Conservation (phyloP, 2,113 vertebrate species). For the Rhipidura dahli region DNA sequence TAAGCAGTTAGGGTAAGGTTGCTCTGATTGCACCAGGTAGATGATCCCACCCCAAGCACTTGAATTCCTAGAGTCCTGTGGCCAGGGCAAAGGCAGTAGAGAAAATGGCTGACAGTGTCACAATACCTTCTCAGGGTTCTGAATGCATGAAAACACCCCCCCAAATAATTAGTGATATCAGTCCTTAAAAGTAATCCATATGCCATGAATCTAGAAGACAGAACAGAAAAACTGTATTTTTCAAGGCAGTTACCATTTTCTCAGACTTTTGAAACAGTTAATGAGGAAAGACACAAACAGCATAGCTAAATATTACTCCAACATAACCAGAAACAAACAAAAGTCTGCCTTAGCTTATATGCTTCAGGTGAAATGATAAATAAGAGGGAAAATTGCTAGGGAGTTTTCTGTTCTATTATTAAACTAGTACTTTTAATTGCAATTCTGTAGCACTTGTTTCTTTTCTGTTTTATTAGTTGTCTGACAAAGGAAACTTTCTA, state of each 20-base stretch:
- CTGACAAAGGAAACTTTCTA: not conserved
- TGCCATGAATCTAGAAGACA: not conserved
- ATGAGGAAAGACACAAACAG: not conserved
- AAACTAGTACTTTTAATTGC: not conserved
- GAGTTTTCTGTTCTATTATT: not conserved
- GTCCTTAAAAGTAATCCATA: not conserved
- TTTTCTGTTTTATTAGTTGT: conserved; percentile 6
- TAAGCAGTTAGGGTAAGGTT: not conserved
- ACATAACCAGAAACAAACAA: not conserved
- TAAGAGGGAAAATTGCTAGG: not conserved
- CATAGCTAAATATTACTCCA: not conserved
- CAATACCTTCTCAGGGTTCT: not conserved
- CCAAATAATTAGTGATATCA: not conserved
- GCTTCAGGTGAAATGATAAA: not conserved
- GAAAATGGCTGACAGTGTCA: not conserved
- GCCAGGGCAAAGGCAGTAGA: not conserved
- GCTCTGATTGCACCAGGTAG: not conserved
- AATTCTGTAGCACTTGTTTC: not conserved
- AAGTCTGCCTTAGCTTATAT: not conserved
- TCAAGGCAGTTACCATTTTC: not conserved
- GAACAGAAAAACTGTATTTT: not conserved
- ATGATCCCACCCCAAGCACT: not conserved
- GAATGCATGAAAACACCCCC: fast-evolving
- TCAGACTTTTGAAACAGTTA: not conserved
- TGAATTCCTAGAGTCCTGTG: not conserved